Evolutionary conservation across 2,113 vertebrate species (phyloP).

Genomic region (Sorex fumeus): DNA sequence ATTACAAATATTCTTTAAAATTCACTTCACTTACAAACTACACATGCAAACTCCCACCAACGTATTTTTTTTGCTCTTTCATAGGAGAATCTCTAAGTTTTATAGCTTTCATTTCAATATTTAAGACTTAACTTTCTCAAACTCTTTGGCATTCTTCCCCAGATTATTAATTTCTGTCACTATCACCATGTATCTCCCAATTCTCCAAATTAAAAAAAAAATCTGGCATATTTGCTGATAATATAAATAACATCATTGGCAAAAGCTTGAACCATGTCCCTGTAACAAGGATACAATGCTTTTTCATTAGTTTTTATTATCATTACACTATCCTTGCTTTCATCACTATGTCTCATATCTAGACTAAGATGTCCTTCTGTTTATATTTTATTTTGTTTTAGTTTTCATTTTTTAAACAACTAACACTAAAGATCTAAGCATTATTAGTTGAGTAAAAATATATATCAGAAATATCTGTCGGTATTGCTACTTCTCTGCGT

Average conservation of each 20-base stretch:
- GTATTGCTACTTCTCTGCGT: neutral
- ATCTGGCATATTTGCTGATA: neutral
- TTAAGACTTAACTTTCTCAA: neutral
- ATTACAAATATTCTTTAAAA: slow-evolving; percentile 7
- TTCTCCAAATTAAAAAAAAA: neutral
- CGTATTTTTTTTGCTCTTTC: neutral
- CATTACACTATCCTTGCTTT: neutral
- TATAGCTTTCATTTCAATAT: neutral
- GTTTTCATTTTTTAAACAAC: neutral
- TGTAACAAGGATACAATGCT: neutral
- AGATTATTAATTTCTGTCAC: neutral
- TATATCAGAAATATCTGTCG: neutral
- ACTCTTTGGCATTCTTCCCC: neutral
- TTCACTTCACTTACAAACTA: too few relatives aligned
- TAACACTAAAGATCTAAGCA: neutral
- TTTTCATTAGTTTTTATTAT: neutral
- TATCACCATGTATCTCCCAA: neutral
- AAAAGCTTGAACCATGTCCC: neutral
- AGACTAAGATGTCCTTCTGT: neutral
- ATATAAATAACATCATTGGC: neutral
- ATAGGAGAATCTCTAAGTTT: neutral
- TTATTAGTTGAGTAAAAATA: neutral
- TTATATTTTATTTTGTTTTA: neutral
- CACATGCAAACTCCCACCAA: too few relatives aligned
- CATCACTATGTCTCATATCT: neutral